Base-by-base conservation (phyloP, 2,888 invertebrate species). In the Napeogenes inachia region DNA sequence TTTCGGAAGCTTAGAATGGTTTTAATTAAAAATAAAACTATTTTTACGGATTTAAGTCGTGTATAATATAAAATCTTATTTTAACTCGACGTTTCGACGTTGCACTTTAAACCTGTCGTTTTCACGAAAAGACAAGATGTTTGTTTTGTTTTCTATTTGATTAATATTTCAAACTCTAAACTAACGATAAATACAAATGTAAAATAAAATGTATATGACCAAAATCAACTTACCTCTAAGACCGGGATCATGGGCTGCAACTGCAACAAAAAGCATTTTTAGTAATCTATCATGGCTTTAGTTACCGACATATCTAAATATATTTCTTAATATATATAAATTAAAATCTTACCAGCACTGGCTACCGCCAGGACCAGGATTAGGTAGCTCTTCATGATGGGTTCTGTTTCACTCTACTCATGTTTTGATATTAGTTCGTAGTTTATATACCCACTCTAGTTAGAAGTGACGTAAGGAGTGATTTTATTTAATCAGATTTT, bases 221-320 rank as follows among this genome's bases (percentile, higher is more conserved):
- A 53, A 13, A 12, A 13, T 45, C 13, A 33, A 55, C 66, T 54
- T 56, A 64, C 66, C 60, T 45, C 64, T 50, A 13, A 66, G 10
- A 30, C 60, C 64, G 3, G 62, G 56, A 0, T 56, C 45, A 33
- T 53, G 54, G 6, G 57, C 53, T 30, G 57, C 12, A 10, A 47
- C 62, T 56, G 56, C 33, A 59, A 59, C 38, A 45, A 35, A 38
- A 42, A 4, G 30, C 12, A 53, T 45, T n/a, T 42, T 21, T 10
- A 35, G 65, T 50, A 30, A 50, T 30, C 3, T 10, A 8, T 10
- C 10, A 10, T 42, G 3, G 10, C 10, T 10, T 42, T 8, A 42
- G 42, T 42, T 10, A 47, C 6, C 6, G 6, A 4, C n/a, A 13
- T 13, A 21, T 21, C 21, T 21, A 21, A 21, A 21, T 21, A 21